Conservation (phyloP, 2,888 invertebrate genomes). For the Dicycla oo region DNA sequence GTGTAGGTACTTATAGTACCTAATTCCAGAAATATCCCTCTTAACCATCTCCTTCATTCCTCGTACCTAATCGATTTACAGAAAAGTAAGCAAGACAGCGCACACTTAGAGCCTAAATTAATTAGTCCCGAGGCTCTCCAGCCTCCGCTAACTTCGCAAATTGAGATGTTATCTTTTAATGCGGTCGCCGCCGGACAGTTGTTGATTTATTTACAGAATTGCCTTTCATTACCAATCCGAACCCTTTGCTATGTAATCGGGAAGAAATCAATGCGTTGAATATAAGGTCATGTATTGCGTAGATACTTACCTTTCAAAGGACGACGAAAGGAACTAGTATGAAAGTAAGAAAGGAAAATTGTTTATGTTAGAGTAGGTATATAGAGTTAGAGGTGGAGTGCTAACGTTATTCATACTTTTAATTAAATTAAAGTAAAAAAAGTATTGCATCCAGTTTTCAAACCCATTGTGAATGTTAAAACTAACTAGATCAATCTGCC, state of each 20-base stretch:
- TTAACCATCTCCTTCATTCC: not conserved
- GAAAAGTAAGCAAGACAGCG: constrained; percentile 15
- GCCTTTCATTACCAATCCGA: constrained; percentile 52
- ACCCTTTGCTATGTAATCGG: constrained; percentile 36
- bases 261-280: not conserved
- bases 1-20: too few species aligned
- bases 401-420: not conserved
- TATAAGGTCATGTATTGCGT: not conserved
- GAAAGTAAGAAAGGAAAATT: not conserved
- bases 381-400: not conserved
- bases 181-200: constrained; percentile 69
- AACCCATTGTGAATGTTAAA: not conserved
- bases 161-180: constrained; percentile 86
- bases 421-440: not conserved
- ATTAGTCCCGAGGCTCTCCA: constrained; percentile 72
- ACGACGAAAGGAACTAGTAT: not conserved
- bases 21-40: not conserved
- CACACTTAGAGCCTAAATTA: constrained; percentile 75
- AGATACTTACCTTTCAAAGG: not conserved
- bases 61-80: not conserved
- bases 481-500: not conserved
- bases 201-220: constrained; percentile 71
- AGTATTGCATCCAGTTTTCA: not conserved
- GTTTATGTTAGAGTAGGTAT: not conserved
- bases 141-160: constrained; percentile 78